Base-by-base conservation (phyloP, 2,888 invertebrate genomes). In the Dasysyrphus tricinctus region DNA sequence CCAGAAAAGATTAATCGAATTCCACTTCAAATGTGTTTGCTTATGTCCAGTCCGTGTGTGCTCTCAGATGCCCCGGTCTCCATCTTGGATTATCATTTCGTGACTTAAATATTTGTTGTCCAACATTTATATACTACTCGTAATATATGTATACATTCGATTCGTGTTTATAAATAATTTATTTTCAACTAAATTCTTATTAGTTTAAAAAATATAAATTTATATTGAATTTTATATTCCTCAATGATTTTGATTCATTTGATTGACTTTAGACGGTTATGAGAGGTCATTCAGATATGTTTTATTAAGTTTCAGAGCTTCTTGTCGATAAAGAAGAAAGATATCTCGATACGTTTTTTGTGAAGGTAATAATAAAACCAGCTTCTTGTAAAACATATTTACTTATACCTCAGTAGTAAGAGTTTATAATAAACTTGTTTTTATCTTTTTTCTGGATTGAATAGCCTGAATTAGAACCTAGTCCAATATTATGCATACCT, bases 31-130 rank as follows among this genome's bases (percentile, higher is more conserved):
- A 56, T 75, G 70, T 86, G 75, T 86, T 79, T 86, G 74, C 82
- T 67, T 37, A 42, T 42, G 5, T 42, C 42, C 42, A 42, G 14
- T 57, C 12, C 59, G 19, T 19, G 65, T 81, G 74, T 81, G 70
- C 75, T 75, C 81, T 63, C 24, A 42, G 51, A 65, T 72, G 65
- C 63, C 54, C 69, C 73, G 47, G 73, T 63, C 59, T 67, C 82
- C 70, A 76, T 82, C n/a, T 82, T 86, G 78, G 59, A 67, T 82
- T 24, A 24, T 82, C 78, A 75, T 82, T 86, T 86, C 86, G 86
- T 86, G 86, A 86, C 86, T 86, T 73, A 72, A 82, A 78, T 86
- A 86, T 86, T 86, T 86, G 67, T 61, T 86, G 16, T 79, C 51
- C 39, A 79, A 75, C 67, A 69, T 56, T 34, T 61, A 39, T 19